Percentiles rank a stretch among this genome's conserved stretches.
These are phyloP conservation scores for Papilio polytes DNA, from an alignment of 1,140 invertebrate species.

Conservation along the genomic window DNA sequence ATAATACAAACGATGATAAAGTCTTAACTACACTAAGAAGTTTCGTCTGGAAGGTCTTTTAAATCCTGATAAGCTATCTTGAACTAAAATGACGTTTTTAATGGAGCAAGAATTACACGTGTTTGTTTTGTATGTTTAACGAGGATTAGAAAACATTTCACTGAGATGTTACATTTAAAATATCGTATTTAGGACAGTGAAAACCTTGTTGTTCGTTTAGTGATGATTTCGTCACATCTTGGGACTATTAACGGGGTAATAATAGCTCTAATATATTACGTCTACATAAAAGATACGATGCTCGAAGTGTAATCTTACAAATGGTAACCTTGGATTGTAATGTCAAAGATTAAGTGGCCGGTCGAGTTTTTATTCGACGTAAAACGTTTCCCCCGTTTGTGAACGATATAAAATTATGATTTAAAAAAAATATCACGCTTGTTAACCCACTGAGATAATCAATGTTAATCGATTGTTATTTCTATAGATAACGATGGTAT, in stretches of 20 bases:
- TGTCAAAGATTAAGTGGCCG: constrained; percentile 30
- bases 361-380: constrained; percentile 13
- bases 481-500: not conserved
- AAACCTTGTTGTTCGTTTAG: not conserved
- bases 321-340: constrained; percentile 35
- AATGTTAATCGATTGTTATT: not conserved
- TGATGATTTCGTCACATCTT: not conserved
- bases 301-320: constrained; percentile 27
- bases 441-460: not conserved
- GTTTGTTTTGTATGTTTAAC: constrained; percentile 40
- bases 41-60: constrained; percentile 1
- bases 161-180: constrained; percentile 50
- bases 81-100: constrained; percentile 46
- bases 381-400: constrained; percentile 10
- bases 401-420: not conserved
- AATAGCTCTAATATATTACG: constrained; percentile 28
- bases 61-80: constrained; percentile 44
- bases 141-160: constrained; percentile 54
- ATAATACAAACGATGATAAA: constrained; percentile 14
- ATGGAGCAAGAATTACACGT: constrained; percentile 44
- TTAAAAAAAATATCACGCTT: not conserved
- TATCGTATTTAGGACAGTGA: constrained; percentile 57
- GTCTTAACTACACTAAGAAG: constrained; percentile 23
- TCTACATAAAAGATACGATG: constrained; percentile 33
- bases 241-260: constrained; percentile 1